Evolutionary conservation across 2,113 vertebrate genomes (phyloP).

Genomic region (Cariama cristata): DNA sequence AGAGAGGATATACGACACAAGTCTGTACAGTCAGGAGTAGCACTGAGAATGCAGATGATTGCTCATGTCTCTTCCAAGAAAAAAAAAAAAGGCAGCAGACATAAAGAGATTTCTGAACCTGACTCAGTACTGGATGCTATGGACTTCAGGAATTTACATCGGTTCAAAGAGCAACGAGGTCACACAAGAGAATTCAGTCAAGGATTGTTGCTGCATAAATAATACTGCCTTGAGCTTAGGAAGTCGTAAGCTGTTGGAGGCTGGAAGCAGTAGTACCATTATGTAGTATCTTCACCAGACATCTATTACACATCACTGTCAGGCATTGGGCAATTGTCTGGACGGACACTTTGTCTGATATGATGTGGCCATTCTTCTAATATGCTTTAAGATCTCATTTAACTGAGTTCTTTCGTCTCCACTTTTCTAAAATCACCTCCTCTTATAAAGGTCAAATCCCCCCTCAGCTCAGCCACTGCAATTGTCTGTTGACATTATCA

Average conservation of each 20-base stretch:
- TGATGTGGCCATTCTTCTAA: neutral
- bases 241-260: neutral
- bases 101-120: neutral
- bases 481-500: neutral
- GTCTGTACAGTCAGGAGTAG: neutral
- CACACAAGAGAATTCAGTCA: neutral
- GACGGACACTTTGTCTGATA: neutral
- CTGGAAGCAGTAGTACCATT: neutral
- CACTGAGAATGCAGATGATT: neutral
- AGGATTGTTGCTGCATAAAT: neutral
- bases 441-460: neutral
- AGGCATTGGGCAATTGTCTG: neutral
- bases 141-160: rapidly evolving
- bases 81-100: neutral
- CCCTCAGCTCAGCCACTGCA: neutral
- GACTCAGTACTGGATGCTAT: neutral
- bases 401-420: neutral
- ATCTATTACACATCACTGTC: neutral
- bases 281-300: neutral
- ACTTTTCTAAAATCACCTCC: neutral
- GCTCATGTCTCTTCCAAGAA: neutral
- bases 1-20: neutral
- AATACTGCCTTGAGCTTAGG: neutral
- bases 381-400: neutral
- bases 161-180: neutral